Conservation (phyloP, 2,888 invertebrate genomes). For the Idaea aversata region DNA sequence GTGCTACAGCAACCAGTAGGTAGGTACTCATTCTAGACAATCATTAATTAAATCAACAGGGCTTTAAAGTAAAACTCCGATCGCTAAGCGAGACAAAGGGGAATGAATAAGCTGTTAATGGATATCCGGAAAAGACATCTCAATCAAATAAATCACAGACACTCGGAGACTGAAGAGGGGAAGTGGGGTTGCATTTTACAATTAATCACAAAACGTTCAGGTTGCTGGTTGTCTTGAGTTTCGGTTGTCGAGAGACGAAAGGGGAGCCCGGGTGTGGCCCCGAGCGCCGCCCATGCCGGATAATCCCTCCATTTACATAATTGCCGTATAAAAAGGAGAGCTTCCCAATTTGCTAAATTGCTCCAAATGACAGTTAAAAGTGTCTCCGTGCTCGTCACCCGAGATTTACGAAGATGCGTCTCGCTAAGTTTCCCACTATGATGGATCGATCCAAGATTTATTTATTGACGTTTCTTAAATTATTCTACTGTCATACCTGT, state of each 20-base stretch:
- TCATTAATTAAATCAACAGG: slow-evolving; percentile 18
- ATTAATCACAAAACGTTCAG: slow-evolving; percentile 72
- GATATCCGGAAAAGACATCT: slow-evolving; percentile 60
- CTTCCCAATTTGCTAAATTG: slow-evolving; percentile 80
- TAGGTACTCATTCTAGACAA: background rate
- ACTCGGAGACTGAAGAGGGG: slow-evolving; percentile 50
- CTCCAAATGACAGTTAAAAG: slow-evolving; percentile 66
- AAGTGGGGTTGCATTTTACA: slow-evolving; percentile 51
- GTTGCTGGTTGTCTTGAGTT: slow-evolving; percentile 62
- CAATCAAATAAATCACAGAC: slow-evolving; percentile 70
- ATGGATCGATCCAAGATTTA: background rate
- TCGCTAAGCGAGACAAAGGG: slow-evolving; percentile 37
- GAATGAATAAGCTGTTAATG: slow-evolving; percentile 54
- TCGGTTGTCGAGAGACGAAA: slow-evolving; percentile 54
- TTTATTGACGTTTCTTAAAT: background rate
- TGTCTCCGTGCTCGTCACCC: slow-evolving; percentile 32
- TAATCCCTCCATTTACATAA: slow-evolving; percentile 81
- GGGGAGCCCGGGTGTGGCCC: slow-evolving; percentile 69
- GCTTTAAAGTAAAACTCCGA: slow-evolving; percentile 28
- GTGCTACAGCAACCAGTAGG: background rate
- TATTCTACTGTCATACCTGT: background rate
- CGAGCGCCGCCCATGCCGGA: slow-evolving; percentile 70
- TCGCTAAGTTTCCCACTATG: background rate
- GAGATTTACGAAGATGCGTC: background rate
- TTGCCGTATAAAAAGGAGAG: slow-evolving; percentile 80